Evolutionary conservation across 2,113 vertebrate species (phyloP), one percentile per base, ranked within the genome.

Genomic region (Dromas ardeola): DNA sequence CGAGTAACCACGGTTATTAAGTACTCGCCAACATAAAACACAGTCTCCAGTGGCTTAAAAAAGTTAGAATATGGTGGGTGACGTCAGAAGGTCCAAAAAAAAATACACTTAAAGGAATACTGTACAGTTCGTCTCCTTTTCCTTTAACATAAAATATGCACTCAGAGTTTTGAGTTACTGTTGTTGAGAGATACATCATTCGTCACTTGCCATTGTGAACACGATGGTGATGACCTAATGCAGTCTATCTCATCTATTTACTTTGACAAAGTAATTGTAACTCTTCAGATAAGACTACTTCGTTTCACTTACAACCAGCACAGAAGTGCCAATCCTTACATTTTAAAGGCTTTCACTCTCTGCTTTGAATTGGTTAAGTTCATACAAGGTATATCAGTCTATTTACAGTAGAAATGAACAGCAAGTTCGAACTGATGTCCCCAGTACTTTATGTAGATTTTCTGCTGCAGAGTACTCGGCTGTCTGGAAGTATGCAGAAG

Each of bases 381-480:
- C 40, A 53, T 49, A 45, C 49, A 66, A 58, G 71, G 70, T 70
- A 1, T 47, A 55, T 90, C 49, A 45, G 56, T 69, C 61, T 95
- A 63, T 91, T 93, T 84, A 79, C 52, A 84, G 67, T 16, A 91
- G 45, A 59, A 91, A 55, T 27, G 32, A 86, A 63, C 32, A 90
- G 76, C 81, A 94, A 94, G 93, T 94, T 91, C 66, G 65, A 53
- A 93, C 78, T 43, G 25, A 47, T 34, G 74, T 91, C 81, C 78
- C 17, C 19, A 34, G 78, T 42, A 7, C 74, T 91, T 80, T 6
- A 32, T 52, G 69, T 7, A 56, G 62, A 20, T 65, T 34, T 80
- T 22, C 42, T 87, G 81, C 95, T 52, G 45, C 40, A 52, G 81
- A 89, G 71, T 15, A 27, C 58, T 76, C 29, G 49, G 30, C 52